Percentiles rank a stretch among this genome's conserved stretches.
Conservation (phyloP, 1,140 invertebrate genomes). For the Cydia pomonella region DNA sequence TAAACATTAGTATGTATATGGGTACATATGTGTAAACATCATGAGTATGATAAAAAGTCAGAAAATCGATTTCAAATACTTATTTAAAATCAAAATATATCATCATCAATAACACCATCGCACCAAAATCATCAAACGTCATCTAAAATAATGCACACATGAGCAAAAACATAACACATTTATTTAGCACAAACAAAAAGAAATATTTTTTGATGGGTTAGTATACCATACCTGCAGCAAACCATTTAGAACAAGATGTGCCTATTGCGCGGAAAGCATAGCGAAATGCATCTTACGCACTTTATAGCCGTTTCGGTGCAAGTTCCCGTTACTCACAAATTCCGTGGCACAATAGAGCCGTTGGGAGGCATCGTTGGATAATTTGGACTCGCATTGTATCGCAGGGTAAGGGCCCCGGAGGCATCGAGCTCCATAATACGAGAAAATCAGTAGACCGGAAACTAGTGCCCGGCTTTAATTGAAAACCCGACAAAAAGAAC, state of each 20-base stretch:
- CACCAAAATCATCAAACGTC: neutral
- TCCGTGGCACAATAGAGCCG: slow-evolving; percentile 58
- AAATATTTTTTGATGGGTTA: too few relatives aligned
- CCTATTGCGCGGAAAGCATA: slow-evolving; percentile 45
- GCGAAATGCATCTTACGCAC: slow-evolving; percentile 58
- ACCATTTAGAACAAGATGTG: slow-evolving; percentile 1
- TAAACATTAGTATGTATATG: too few relatives aligned
- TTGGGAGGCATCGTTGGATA: slow-evolving; percentile 56
- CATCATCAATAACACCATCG: too few relatives aligned
- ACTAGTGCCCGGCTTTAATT: slow-evolving; percentile 62
- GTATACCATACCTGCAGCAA: neutral
- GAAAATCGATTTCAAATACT: too few relatives aligned
- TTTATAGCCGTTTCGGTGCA: slow-evolving; percentile 50
- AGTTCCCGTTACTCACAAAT: slow-evolving; percentile 66
- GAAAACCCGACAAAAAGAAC: slow-evolving; percentile 56
- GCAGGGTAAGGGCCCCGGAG: slow-evolving; percentile 53
- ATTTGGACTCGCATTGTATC: slow-evolving; percentile 63
- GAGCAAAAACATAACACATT: neutral
- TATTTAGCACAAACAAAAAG: neutral
- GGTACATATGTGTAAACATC: too few relatives aligned
- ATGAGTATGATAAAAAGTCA: too few relatives aligned
- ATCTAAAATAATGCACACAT: neutral
- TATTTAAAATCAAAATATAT: too few relatives aligned
- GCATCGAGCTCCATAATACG: slow-evolving; percentile 47
- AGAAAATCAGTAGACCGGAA: slow-evolving; percentile 55